Percentiles rank a stretch among this genome's conserved stretches.
Evolutionary conservation across 2,113 vertebrate species (phyloP).

Genomic region (Rhipidura dahli): DNA sequence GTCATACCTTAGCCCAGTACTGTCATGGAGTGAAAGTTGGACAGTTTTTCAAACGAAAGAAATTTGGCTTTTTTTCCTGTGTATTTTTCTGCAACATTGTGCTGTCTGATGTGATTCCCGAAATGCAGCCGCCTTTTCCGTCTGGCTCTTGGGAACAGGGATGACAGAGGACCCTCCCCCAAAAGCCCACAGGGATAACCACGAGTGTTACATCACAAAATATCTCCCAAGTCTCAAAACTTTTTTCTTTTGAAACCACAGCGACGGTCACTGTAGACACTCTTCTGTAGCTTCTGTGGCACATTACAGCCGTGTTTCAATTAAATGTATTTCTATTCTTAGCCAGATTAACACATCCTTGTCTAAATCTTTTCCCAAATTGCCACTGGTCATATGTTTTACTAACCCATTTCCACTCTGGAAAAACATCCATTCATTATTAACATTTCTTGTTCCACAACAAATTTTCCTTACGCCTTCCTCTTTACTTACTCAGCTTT

Average conservation of each 20-base stretch:
- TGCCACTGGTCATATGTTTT: not conserved
- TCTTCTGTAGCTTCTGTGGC: not conserved
- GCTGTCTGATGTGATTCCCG: accelerated
- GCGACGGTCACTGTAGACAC: accelerated
- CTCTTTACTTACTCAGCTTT: not conserved
- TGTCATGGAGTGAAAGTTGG: not conserved
- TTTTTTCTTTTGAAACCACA: not conserved
- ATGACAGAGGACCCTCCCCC: not conserved
- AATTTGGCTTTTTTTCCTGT: not conserved
- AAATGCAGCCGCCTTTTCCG: accelerated
- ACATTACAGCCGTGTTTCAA: not conserved
- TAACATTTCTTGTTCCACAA: not conserved
- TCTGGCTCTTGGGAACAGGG: accelerated
- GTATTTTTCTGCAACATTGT: not conserved
- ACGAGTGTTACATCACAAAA: not conserved
- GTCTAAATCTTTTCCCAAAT: not conserved
- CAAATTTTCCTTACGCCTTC: not conserved
- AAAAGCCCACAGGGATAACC: not conserved
- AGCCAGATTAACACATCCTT: not conserved
- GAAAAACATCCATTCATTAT: not conserved
- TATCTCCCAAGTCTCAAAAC: not conserved
- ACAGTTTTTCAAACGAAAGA: not conserved
- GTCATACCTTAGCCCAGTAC: accelerated
- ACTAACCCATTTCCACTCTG: not conserved
- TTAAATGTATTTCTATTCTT: not conserved